phyloP scores from a whole-genome alignment of 2,113 vertebrate species.

The Holacanthus passer region DNA sequence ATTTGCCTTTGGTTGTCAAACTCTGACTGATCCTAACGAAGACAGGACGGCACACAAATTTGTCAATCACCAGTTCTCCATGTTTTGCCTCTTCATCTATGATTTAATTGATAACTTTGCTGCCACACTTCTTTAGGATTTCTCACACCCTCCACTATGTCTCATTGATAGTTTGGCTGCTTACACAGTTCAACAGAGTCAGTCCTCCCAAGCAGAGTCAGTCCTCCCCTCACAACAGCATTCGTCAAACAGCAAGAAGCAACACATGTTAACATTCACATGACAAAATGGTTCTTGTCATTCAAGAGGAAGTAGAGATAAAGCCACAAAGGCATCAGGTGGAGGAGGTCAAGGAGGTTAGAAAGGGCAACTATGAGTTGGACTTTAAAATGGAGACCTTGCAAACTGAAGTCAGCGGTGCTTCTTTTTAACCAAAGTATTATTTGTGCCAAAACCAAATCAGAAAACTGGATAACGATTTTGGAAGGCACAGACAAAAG shows the following conservation, averaged over 20 bases:
- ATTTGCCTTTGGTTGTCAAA: slow-evolving; percentile 13
- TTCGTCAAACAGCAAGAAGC: slow-evolving; percentile 31
- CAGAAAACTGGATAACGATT: not conserved
- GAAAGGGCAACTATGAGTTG: not conserved
- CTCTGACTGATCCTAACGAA: slow-evolving; percentile 5
- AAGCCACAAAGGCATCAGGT: slow-evolving; percentile 8
- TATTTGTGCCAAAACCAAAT: not conserved
- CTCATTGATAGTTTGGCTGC: slow-evolving; percentile 9
- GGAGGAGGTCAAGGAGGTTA: not conserved
- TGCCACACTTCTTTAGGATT: slow-evolving; percentile 34
- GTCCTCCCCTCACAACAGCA: too few relatives aligned
- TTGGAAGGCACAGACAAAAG: not conserved
- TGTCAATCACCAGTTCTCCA: slow-evolving; percentile 1
- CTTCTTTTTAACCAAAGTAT: not conserved
- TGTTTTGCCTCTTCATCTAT: slow-evolving; percentile 21
- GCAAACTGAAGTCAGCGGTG: too few relatives aligned
- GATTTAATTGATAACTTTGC: slow-evolving; percentile 19
- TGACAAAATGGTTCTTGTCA: slow-evolving; percentile 39
- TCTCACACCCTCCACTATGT: slow-evolving; percentile 10
- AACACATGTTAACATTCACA: slow-evolving; percentile 7
- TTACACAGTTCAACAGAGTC: not conserved
- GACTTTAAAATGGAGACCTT: not conserved
- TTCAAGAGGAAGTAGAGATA: not conserved
- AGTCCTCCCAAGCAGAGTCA: not conserved
- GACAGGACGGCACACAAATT: slow-evolving; percentile 2